Evolutionary conservation across 2,113 vertebrate species (phyloP).

Genomic region (Callionymus lyra): DNA sequence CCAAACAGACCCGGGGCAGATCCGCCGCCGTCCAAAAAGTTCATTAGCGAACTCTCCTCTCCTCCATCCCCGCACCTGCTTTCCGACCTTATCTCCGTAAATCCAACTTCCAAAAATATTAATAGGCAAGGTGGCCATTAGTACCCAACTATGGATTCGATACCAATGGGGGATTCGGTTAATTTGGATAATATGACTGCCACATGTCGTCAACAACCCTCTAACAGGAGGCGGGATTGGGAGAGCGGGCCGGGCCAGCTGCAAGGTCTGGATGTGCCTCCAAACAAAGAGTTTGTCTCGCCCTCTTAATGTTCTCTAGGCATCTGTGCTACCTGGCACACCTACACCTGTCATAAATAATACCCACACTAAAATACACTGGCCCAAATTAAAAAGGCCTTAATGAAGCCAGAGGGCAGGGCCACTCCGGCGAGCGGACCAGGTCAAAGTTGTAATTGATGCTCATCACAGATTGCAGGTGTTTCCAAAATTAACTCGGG

Average conservation of each 20-base stretch:
- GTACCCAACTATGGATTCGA: slow-evolving; percentile 52
- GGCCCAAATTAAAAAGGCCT: slow-evolving; percentile 40
- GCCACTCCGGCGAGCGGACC: slow-evolving; percentile 38
- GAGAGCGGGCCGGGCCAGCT: slow-evolving; percentile 50
- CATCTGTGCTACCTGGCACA: slow-evolving; percentile 53
- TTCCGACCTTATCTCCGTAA: slow-evolving; percentile 22
- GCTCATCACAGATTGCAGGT: slow-evolving; percentile 44
- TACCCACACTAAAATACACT: slow-evolving; percentile 38
- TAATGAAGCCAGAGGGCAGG: slow-evolving; percentile 53
- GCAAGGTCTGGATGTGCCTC: slow-evolving; percentile 47
- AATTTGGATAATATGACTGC: slow-evolving; percentile 68
- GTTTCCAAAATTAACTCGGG: slow-evolving; percentile 46
- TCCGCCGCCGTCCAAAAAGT: slow-evolving; percentile 42
- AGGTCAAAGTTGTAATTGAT: slow-evolving; percentile 50
- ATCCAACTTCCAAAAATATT: slow-evolving; percentile 55
- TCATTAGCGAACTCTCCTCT: slow-evolving; percentile 59
- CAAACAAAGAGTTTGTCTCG: slow-evolving; percentile 46
- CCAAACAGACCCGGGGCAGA: slow-evolving; percentile 39
- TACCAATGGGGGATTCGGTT: slow-evolving; percentile 56
- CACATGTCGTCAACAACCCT: slow-evolving; percentile 65
- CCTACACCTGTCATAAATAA: slow-evolving; percentile 40
- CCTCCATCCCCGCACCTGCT: slow-evolving; percentile 61
- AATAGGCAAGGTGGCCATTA: slow-evolving; percentile 64
- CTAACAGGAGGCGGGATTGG: slow-evolving; percentile 55
- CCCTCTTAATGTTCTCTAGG: slow-evolving; percentile 47